phyloP scores from a whole-genome alignment of 2,113 vertebrate genomes.

The Neomonachus schauinslandi region DNA sequence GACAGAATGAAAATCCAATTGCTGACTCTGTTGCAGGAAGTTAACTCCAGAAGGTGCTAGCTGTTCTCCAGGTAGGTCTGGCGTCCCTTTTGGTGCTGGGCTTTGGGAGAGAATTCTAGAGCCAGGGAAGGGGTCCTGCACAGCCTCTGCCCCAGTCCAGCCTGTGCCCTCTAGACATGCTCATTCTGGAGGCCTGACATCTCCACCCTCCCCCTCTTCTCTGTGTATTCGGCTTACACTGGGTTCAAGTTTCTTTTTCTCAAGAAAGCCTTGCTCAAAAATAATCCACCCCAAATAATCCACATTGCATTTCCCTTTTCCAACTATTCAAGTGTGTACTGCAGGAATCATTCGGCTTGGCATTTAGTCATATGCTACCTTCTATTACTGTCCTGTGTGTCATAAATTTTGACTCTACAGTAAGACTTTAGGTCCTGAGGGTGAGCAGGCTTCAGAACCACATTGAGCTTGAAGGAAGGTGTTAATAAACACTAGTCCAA shows the following conservation, averaged over 20 bases:
- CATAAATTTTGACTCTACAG: not conserved
- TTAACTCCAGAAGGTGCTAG: not conserved
- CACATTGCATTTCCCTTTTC: not conserved
- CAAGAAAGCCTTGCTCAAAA: not conserved
- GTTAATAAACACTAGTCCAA: not conserved
- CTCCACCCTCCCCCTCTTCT: not conserved
- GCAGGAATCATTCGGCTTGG: not conserved
- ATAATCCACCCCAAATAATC: not conserved
- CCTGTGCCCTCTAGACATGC: accelerated
- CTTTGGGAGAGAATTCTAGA: not conserved
- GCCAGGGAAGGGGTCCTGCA: too few species aligned
- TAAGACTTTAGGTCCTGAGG: not conserved
- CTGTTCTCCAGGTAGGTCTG: not conserved
- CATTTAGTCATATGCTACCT: not conserved
- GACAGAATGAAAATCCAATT: slow-evolving; percentile 25
- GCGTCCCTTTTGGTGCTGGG: not conserved
- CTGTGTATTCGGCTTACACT: not conserved
- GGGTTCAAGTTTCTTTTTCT: not conserved
- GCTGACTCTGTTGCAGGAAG: not conserved
- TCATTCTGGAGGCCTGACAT: not conserved
- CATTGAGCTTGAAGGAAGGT: not conserved
- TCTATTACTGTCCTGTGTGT: not conserved
- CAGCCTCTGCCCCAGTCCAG: not conserved
- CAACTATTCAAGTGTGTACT: not conserved
- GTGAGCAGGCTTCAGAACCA: not conserved